phyloP scores from a whole-genome alignment of 1,140 invertebrate species.

The Artemia franciscana region DNA sequence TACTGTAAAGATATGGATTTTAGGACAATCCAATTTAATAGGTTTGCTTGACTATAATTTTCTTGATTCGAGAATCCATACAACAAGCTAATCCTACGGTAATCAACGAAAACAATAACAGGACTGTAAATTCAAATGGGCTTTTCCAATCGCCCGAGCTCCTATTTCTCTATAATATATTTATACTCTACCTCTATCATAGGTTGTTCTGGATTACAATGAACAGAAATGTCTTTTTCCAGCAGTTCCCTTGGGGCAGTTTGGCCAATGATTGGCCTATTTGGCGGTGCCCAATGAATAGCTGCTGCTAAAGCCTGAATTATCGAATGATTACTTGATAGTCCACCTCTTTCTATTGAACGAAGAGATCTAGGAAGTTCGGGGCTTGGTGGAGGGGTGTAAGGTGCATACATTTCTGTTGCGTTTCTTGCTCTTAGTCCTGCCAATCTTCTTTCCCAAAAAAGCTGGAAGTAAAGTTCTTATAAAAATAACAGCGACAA shows the following conservation, averaged over 20 bases:
- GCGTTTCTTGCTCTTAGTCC: constrained; percentile 60
- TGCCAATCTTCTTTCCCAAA: constrained; percentile 92
- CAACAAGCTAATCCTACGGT: no score
- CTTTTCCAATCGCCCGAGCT: no score
- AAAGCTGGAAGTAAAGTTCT: constrained; percentile 43
- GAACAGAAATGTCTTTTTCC: constrained; percentile 79
- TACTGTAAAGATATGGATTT: no score
- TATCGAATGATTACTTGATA: neutral
- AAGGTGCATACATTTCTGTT: constrained; percentile 19
- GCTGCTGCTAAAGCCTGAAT: constrained; percentile 20
- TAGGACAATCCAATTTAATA: no score
- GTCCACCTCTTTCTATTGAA: neutral
- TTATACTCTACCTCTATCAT: constrained; percentile 51
- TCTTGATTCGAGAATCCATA: no score
- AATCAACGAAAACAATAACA: no score
- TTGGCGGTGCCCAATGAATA: constrained; percentile 20
- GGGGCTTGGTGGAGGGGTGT: constrained; percentile 47
- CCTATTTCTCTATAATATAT: no score
- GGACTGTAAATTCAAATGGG: no score
- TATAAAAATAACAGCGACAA: no score
- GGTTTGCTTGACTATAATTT: no score
- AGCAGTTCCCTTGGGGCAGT: constrained; percentile 53
- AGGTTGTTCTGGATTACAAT: constrained; percentile 87
- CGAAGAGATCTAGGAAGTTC: neutral
- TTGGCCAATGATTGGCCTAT: constrained; percentile 56